Base-by-base conservation (phyloP, 30 jellyfish, hydroid and myxozoan genomes). In the Cassiopea xamachana region DNA sequence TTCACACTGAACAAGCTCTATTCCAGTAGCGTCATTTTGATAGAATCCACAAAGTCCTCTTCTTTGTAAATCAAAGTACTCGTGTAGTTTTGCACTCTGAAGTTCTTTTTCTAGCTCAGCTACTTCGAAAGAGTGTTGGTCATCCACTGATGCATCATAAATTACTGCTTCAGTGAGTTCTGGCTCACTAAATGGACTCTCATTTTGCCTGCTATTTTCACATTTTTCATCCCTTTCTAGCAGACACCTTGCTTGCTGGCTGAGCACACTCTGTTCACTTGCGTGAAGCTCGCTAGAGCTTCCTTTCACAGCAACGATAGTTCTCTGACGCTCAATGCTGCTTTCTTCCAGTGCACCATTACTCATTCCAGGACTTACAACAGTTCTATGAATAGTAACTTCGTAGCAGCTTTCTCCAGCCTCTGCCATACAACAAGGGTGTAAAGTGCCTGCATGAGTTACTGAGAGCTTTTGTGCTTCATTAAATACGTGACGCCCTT, bases 41-140 rank as follows among this genome's bases (percentile, higher is more conserved):
- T 78, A 48, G 16, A 2, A 48, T 4, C 87, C 87, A 1, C 17
- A 18, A 18, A 78, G 48, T 13, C 48, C 51, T 50, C 55, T 59
- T 46, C 71, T 9, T 50, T 78, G 87, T 13, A 78, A 27, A 1
- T 78, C 75, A 51, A 78, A 78, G n/a, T 78, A 78, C 51, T 78
- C 87, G 45, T 78, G 87, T 27, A 78, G 10, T 27, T 78, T 50
- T 2, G 5, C 80, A 19, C 27, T n/a, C 55, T 17, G 55, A n/a
- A 71, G 80, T 43, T 71, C 80, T 27, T 71, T 55, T 16, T 71
- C 80, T 43, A 15, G 27, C 5, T 5, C 80, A 19, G 50, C 80
- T 71, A 44, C n/a, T 18, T 7, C 0, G 7, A 16, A 44, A 68
- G 80, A 71, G 10, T n/a, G 55, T 5, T 17, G 6, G 43, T 5